These are phyloP conservation scores for Drosophila neotestacea DNA, from an alignment of 2,888 invertebrate species.

Conservation along the genomic window DNA sequence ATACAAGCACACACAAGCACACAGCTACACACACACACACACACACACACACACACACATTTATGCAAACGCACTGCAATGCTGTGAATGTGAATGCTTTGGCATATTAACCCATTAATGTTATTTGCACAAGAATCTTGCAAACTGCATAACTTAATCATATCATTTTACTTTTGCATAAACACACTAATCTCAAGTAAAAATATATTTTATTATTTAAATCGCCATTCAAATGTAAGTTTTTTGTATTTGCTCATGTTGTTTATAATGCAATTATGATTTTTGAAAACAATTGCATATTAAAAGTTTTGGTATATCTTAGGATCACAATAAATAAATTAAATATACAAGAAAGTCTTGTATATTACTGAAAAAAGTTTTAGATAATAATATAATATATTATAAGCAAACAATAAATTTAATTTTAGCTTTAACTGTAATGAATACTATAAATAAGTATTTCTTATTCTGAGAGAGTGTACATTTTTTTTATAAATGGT, in stretches of 20 bases:
- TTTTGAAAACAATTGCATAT: background rate
- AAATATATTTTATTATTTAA: too few species aligned
- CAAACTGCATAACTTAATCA: constrained; percentile 1
- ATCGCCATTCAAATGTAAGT: too few species aligned
- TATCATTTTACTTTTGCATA: background rate
- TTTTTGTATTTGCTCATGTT: background rate
- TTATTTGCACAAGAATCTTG: constrained; percentile 5
- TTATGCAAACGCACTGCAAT: constrained; percentile 5
- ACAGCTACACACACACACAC: background rate
- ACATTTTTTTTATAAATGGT: too few species aligned
- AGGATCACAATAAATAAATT: background rate
- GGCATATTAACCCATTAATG: constrained; percentile 54
- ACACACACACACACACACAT: background rate
- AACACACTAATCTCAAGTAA: background rate
- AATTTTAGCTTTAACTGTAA: too few species aligned
- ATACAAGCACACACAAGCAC: background rate
- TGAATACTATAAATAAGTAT: too few species aligned
- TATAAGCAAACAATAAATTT: too few species aligned
- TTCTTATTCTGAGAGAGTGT: too few species aligned
- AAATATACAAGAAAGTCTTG: background rate
- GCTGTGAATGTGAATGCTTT: constrained; percentile 1
- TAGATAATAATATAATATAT: too few species aligned
- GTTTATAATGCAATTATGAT: background rate
- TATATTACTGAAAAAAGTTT: too few species aligned
- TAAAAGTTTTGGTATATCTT: background rate